These are phyloP conservation scores for Sprattus sprattus DNA, from an alignment of 2,113 vertebrate species.

Conservation along the genomic window DNA sequence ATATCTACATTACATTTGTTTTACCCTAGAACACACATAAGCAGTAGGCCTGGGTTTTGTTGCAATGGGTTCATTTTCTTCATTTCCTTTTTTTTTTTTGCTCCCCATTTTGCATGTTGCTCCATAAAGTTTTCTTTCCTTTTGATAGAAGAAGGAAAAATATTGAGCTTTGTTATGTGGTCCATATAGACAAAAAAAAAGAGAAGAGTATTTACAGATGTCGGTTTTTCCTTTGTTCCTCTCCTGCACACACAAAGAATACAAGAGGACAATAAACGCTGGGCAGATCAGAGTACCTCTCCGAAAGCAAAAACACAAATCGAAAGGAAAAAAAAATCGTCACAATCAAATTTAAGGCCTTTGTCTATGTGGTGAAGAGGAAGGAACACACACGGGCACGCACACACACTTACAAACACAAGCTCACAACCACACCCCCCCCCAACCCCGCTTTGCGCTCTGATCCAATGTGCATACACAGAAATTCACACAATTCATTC, in stretches of 20 bases:
- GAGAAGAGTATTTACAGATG: slow-evolving; percentile 68
- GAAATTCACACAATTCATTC: background rate
- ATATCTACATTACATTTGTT: slow-evolving; percentile 11
- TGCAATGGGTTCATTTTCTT: slow-evolving; percentile 21
- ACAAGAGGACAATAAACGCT: slow-evolving; percentile 63
- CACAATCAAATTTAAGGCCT: slow-evolving; percentile 85
- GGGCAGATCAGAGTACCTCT: slow-evolving; percentile 74
- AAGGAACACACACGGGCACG: slow-evolving; percentile 78
- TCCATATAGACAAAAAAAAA: slow-evolving; percentile 61
- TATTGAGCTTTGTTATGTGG: slow-evolving; percentile 65
- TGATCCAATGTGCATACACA: background rate
- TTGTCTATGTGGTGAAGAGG: slow-evolving; percentile 84
- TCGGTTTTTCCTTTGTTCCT: slow-evolving; percentile 79
- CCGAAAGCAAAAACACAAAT: slow-evolving; percentile 56
- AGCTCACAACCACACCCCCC: background rate
- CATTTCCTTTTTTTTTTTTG: slow-evolving; percentile 28
- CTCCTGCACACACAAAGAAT: slow-evolving; percentile 76
- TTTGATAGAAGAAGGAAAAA: slow-evolving; percentile 61
- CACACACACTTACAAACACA: slow-evolving; percentile 65
- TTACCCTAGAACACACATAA: slow-evolving; percentile 42
- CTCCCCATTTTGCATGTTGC: slow-evolving; percentile 32
- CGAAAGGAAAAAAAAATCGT: slow-evolving; percentile 57
- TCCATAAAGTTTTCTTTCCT: slow-evolving; percentile 27
- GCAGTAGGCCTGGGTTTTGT: slow-evolving; percentile 12
- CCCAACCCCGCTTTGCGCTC: slow-evolving; percentile 48